Conservation (phyloP, 2,113 vertebrate species). For the Halichoerus grypus region DNA sequence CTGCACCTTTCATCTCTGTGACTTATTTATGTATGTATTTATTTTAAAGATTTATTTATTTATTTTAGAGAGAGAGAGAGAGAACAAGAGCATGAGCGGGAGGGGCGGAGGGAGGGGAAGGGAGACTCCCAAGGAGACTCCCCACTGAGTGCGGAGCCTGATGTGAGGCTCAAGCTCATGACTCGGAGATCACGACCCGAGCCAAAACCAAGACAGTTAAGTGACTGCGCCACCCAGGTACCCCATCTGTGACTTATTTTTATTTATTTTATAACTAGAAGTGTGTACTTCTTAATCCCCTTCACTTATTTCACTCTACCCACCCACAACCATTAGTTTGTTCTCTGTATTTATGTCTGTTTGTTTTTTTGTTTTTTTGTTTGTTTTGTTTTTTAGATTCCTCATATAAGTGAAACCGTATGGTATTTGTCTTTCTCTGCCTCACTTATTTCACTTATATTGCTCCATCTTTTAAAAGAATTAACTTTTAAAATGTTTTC, state of each 20-base stretch:
- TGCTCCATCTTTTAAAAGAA: not conserved
- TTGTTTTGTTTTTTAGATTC: not conserved
- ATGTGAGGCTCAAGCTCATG: not conserved
- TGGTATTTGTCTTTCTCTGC: not conserved
- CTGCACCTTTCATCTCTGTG: not conserved
- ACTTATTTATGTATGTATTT: not conserved
- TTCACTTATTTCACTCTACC: not conserved
- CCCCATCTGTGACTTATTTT: not conserved
- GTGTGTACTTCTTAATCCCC: not conserved
- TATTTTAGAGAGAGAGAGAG: not conserved
- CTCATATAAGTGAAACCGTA: not conserved
- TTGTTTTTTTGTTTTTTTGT: not conserved
- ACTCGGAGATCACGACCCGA: not conserved
- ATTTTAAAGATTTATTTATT: not conserved
- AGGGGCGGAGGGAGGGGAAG: not conserved
- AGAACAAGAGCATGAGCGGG: too few species aligned
- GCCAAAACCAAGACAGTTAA: not conserved
- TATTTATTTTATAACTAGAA: not conserved
- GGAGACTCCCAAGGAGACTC: not conserved
- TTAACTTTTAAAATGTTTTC: slow-evolving; percentile 36
- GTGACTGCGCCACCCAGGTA: not conserved
- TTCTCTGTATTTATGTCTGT: not conserved
- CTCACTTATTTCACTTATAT: not conserved
- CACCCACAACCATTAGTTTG: not conserved
- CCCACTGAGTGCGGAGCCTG: not conserved